Base-by-base conservation (phyloP, 2,888 invertebrate genomes). In the Pterobdella sp. region DNA sequence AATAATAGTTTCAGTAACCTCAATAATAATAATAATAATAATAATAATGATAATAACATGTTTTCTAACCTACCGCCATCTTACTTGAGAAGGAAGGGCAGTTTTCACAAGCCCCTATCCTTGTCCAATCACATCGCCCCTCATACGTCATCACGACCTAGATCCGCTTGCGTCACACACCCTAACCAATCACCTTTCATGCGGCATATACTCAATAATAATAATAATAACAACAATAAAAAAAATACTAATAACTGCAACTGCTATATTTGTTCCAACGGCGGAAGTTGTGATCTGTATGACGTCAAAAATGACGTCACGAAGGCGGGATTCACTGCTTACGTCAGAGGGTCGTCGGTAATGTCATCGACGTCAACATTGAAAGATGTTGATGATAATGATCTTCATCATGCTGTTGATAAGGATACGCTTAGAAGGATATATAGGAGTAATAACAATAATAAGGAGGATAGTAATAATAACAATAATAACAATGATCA, bases 31-130 rank as follows among this genome's bases (percentile, higher is more conserved):
- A 14, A 29, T 34, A 10, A 65, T 4, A 65, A 32, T 34, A 65
- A 65, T 4, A 65, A 65, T 3, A 7, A 22, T 26, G 3, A 22
- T 3, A n/a, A 56, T 18, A 56, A 18, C 60, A 56, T 18, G n/a
- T 26, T 26, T 56, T 26, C 18, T 26, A 56, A 56, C 60, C 60
- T 56, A 3, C 60, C 60, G 4, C 60, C 60, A 3, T 56, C 60
- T 22, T 56, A 56, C n/a, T 22, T 56, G n/a, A 56, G 60, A 22
- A 56, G 60, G n/a, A 56, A 56, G n/a, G 60, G 60, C 3, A 56
- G 60, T 22, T 56, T 56, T 22, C n/a, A 26, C 4, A 56, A 22
- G 60, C n/a, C 60, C 4, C 60, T 56, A 22, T 56, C 18, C n/a
- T 22, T 26, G n/a, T 26, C 4, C 18, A 56, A 7, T 3, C 26